These are phyloP conservation scores for Gambelia wislizenii DNA, from an alignment of 2,797 vertebrate genomes.

Conservation along the genomic window DNA sequence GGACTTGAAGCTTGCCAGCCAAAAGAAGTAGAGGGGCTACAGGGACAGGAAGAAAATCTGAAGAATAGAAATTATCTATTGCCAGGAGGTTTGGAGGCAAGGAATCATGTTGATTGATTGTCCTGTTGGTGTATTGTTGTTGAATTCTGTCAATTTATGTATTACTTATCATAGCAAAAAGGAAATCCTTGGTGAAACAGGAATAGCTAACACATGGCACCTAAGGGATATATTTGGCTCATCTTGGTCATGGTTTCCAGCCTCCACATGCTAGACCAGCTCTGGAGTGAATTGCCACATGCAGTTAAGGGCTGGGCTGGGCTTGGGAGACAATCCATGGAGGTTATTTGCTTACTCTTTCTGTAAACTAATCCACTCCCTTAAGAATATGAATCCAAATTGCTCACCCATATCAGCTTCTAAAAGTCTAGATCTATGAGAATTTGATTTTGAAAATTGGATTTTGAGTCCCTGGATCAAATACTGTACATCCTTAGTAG, in stretches of 20 bases:
- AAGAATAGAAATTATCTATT: not conserved
- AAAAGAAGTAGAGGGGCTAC: too few species aligned
- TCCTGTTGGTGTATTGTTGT: too few species aligned
- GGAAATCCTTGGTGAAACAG: not conserved
- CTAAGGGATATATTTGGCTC: not conserved
- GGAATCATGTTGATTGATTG: not conserved
- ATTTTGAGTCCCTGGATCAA: constrained; percentile 41
- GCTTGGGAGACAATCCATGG: not conserved
- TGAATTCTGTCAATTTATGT: too few species aligned
- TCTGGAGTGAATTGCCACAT: not conserved
- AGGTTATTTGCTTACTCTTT: not conserved
- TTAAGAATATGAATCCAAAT: constrained; percentile 26
- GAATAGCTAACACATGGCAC: not conserved
- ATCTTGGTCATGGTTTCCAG: not conserved
- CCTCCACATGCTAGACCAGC: not conserved
- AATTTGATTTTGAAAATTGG: constrained; percentile 32
- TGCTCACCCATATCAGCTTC: not conserved
- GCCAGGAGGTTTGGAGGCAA: not conserved
- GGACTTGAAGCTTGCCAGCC: not conserved
- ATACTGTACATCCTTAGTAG: not conserved
- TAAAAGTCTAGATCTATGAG: not conserved
- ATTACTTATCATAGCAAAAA: not conserved
- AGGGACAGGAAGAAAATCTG: not conserved
- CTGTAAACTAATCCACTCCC: not conserved
- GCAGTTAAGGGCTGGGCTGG: not conserved